Evolutionary conservation across 1,140 invertebrate species (phyloP).

Genomic region (Heliconius himera): DNA sequence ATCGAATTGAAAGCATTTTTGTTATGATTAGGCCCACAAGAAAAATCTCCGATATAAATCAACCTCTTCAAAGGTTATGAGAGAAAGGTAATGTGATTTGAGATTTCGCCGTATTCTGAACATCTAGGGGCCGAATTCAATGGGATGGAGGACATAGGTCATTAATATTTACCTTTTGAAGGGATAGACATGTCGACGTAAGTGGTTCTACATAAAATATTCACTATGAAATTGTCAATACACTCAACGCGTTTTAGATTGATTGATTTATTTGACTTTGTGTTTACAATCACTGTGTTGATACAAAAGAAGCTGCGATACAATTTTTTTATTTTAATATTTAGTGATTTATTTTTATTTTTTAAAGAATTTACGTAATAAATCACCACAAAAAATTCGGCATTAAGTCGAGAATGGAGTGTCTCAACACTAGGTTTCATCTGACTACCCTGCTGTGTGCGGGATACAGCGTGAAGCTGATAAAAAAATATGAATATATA

Average conservation of each 20-base stretch:
- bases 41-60: constrained; percentile 29
- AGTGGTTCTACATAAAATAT: constrained; percentile 17
- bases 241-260: not conserved
- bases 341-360: no score
- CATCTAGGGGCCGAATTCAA: constrained; percentile 20
- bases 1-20: constrained; percentile 19
- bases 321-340: not conserved
- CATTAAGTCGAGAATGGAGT: no score
- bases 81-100: constrained; percentile 30
- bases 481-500: no score
- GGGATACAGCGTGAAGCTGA: not conserved
- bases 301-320: not conserved
- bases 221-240: constrained; percentile 19
- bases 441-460: not conserved
- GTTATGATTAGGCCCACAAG: constrained; percentile 27
- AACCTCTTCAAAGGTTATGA: constrained; percentile 29
- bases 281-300: not conserved
- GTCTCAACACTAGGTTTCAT: not conserved
- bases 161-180: constrained; percentile 31
- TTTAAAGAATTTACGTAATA: not conserved
- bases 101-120: constrained; percentile 25
- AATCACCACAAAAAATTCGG: not conserved
- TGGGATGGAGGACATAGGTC: constrained; percentile 22
- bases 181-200: constrained; percentile 21
- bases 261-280: constrained; percentile 15